Evolutionary conservation across 2,888 invertebrate species (phyloP).

Genomic region (Falcaria lacertinaria): DNA sequence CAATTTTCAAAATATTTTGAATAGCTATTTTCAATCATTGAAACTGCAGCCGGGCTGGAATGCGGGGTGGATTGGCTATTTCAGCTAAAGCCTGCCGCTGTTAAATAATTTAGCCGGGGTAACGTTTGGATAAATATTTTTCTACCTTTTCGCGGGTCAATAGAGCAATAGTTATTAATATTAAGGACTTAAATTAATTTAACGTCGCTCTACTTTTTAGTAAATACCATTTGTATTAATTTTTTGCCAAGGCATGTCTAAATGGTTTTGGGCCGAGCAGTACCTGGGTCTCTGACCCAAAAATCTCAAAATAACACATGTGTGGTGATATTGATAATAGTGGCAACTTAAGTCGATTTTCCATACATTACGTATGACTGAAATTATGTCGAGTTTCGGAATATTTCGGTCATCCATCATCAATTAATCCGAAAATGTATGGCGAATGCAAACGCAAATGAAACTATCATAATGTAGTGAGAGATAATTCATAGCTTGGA

Average conservation of each 20-base stretch:
- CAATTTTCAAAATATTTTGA: constrained; percentile 80
- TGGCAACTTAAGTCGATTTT: not conserved
- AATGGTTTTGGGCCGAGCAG: not conserved
- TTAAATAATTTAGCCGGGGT: constrained; percentile 34
- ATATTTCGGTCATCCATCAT: too few relatives aligned
- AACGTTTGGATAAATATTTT: constrained; percentile 6
- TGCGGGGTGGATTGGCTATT: constrained; percentile 55
- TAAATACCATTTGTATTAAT: too few relatives aligned
- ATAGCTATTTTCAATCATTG: constrained; percentile 78
- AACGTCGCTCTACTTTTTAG: too few relatives aligned
- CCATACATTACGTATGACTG: too few relatives aligned
- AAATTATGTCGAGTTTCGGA: too few relatives aligned
- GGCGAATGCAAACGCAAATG: not conserved
- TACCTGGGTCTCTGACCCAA: not conserved
- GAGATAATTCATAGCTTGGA: not conserved
- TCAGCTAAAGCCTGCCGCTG: constrained; percentile 39
- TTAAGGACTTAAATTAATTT: too few relatives aligned
- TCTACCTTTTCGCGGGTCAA: not conserved
- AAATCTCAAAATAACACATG: not conserved
- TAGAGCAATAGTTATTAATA: too few relatives aligned
- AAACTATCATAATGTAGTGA: not conserved
- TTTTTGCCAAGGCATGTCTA: not conserved
- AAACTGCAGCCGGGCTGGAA: constrained; percentile 68
- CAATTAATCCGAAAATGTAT: too few relatives aligned
- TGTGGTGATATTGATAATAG: not conserved